phyloP scores from a whole-genome alignment of 2,113 vertebrate species.

The Ictalurus furcatus region DNA sequence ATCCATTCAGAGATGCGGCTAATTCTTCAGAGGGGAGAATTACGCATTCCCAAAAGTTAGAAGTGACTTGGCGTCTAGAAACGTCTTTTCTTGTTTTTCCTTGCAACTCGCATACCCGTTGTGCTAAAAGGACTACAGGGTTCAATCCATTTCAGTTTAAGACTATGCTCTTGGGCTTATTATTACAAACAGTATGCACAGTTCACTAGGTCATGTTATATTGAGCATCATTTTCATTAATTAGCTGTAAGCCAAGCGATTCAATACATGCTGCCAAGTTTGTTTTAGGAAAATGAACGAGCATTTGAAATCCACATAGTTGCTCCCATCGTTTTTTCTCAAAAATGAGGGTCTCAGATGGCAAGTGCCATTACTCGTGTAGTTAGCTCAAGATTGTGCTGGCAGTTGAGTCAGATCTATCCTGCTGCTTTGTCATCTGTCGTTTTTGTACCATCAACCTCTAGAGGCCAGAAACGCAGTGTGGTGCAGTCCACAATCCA shows the following conservation, averaged over 20 bases:
- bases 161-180: background rate
- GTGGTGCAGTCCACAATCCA: constrained; percentile 8
- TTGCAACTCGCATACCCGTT: background rate
- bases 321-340: constrained; percentile 28
- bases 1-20: background rate
- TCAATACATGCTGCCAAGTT: background rate
- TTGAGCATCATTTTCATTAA: background rate
- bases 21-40: background rate
- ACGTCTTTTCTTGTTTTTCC: background rate
- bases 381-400: constrained; percentile 40
- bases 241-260: background rate
- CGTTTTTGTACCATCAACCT: constrained; percentile 25
- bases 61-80: background rate
- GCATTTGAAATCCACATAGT: constrained; percentile 21
- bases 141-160: background rate
- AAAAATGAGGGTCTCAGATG: constrained; percentile 26
- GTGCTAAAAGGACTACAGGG: background rate
- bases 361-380: constrained; percentile 38
- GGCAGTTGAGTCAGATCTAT: constrained; percentile 38
- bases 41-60: background rate
- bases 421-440: constrained; percentile 57
- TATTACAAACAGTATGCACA: background rate
- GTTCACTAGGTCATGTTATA: constrained; percentile 1
- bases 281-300: background rate
- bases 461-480: constrained; percentile 32